Evolutionary conservation across 2,888 invertebrate genomes (phyloP).

Genomic region (Tuberolachnus salignus): DNA sequence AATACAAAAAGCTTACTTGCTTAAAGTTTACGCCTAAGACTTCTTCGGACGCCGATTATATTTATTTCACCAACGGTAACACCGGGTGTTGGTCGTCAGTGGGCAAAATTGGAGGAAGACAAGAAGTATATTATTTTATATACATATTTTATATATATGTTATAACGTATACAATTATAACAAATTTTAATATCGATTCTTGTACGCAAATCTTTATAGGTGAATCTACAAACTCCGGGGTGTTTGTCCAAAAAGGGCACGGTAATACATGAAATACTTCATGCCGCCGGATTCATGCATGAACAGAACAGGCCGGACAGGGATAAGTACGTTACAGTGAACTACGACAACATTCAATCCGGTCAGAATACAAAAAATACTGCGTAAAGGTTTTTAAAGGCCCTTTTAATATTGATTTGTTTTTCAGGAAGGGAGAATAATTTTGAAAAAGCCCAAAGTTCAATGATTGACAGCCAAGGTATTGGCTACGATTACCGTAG

Average conservation of each 20-base stretch:
- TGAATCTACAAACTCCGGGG: constrained; percentile 77
- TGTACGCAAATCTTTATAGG: constrained; percentile 37
- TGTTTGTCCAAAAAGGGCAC: constrained; percentile 77
- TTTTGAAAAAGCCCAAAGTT: constrained; percentile 71
- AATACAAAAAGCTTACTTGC: constrained; percentile 79
- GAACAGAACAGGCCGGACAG: constrained; percentile 81
- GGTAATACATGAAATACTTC: constrained; percentile 79
- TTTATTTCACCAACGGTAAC: constrained; percentile 71
- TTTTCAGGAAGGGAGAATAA: constrained; percentile 69
- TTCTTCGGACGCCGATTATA: constrained; percentile 71
- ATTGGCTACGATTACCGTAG: constrained; percentile 79
- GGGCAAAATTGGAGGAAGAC: constrained; percentile 70
- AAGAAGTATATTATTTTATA: constrained; percentile 59
- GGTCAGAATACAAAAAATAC: constrained; percentile 63
- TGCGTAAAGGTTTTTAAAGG: background rate
- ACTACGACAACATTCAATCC: constrained; percentile 72
- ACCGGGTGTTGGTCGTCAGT: constrained; percentile 85
- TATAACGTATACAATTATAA: background rate
- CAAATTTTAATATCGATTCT: background rate
- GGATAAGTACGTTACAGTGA: constrained; percentile 72
- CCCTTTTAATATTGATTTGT: background rate
- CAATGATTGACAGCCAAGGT: constrained; percentile 70
- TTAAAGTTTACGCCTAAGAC: constrained; percentile 72
- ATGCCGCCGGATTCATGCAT: constrained; percentile 79
- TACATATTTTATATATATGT: no score